These are phyloP conservation scores for Danio choprae DNA, from an alignment of 2,797 vertebrate genomes.

Conservation along the genomic window DNA sequence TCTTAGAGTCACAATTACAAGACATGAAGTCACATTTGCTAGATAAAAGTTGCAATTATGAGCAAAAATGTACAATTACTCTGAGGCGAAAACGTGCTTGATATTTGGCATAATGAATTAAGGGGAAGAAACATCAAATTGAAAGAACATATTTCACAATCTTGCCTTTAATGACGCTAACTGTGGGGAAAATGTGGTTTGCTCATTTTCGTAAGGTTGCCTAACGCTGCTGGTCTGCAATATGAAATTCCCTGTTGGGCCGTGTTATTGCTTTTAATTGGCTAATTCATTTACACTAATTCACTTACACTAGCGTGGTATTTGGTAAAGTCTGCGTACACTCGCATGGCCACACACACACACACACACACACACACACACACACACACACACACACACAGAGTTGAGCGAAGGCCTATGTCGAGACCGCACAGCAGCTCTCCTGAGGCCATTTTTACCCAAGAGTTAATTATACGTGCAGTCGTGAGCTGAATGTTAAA, in stretches of 20 bases:
- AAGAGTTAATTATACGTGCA: slow-evolving; percentile 53
- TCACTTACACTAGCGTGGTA: slow-evolving; percentile 49
- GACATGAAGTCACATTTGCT: not conserved
- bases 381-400: not conserved
- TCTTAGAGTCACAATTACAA: not conserved
- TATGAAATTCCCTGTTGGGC: slow-evolving; percentile 41
- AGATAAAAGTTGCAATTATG: not conserved
- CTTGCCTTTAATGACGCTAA: slow-evolving; percentile 1
- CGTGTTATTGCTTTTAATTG: slow-evolving; percentile 56
- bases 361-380: not conserved
- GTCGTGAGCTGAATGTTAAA: slow-evolving; percentile 50
- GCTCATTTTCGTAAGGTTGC: slow-evolving; percentile 12
- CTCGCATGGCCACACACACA: not conserved
- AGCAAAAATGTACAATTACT: not conserved
- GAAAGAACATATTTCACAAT: slow-evolving; percentile 9
- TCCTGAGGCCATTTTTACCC: slow-evolving; percentile 46
- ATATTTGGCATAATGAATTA: not conserved
- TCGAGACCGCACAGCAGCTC: slow-evolving; percentile 19
- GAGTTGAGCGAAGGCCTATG: slow-evolving; percentile 4
- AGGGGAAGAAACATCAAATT: not conserved
- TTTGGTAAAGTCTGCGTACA: slow-evolving; percentile 33
- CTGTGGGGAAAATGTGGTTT: slow-evolving; percentile 1
- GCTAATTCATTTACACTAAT: slow-evolving; percentile 54
- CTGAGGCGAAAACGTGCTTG: too few species aligned
- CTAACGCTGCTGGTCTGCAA: slow-evolving; percentile 26